Conservation (phyloP, 2,113 vertebrate species). For the Regulus satrapa region DNA sequence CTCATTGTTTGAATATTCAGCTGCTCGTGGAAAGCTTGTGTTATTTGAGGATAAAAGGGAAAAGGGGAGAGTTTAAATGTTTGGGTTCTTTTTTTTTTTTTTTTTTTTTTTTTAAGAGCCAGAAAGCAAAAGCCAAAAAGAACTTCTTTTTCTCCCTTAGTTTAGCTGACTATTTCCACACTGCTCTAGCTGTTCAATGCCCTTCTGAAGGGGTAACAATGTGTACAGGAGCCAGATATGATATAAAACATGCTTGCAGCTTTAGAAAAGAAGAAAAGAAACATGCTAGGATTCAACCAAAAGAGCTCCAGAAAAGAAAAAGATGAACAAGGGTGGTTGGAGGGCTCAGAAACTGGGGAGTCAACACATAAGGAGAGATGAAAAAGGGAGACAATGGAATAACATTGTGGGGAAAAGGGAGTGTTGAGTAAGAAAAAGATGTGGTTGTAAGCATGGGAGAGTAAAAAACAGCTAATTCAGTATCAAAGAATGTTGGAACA, state of each 20-base stretch:
- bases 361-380: slow-evolving; percentile 55
- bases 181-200: slow-evolving; percentile 31
- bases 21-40: background rate
- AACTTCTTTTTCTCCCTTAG: slow-evolving; percentile 36
- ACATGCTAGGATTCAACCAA: slow-evolving; percentile 55
- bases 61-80: slow-evolving; percentile 64
- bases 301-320: slow-evolving; percentile 55
- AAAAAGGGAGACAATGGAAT: slow-evolving; percentile 58
- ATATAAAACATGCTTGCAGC: slow-evolving; percentile 61
- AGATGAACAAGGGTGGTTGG: slow-evolving; percentile 35
- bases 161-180: slow-evolving; percentile 42
- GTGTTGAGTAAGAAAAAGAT: slow-evolving; percentile 60
- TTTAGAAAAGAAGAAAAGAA: slow-evolving; percentile 68
- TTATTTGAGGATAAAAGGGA: slow-evolving; percentile 30
- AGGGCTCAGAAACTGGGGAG: slow-evolving; percentile 55
- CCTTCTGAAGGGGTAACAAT: slow-evolving; percentile 58
- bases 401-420: slow-evolving; percentile 35
- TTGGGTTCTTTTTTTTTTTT: slow-evolving; percentile 63
- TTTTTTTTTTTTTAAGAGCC: slow-evolving; percentile 22
- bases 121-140: slow-evolving; percentile 39
- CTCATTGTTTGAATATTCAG: slow-evolving; percentile 55
- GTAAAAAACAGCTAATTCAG: slow-evolving; percentile 44
- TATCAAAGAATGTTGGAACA: slow-evolving; percentile 52
- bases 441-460: slow-evolving; percentile 27
- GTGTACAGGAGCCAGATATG: slow-evolving; percentile 45